Percentiles rank a stretch among this genome's conserved stretches.
Conservation (phyloP, 1,140 invertebrate species). For the Adoxophyes honmai region DNA sequence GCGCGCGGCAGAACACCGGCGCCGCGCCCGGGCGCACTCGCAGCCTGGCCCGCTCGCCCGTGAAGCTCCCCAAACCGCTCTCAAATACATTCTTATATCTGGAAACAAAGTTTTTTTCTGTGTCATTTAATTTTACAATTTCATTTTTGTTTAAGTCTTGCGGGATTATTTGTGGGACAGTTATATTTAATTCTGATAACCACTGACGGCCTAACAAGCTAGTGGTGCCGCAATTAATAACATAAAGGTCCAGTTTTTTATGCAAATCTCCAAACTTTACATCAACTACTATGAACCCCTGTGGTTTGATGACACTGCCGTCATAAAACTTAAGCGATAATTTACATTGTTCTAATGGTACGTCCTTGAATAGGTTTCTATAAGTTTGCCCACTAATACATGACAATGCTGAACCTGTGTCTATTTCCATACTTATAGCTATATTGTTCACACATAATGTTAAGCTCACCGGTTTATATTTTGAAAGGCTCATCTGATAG, state of each 20-base stretch:
- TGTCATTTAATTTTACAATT: neutral
- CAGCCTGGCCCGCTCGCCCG: constrained; percentile 16
- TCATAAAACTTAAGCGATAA: constrained; percentile 1
- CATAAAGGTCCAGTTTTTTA: constrained; percentile 23
- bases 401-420: constrained; percentile 1
- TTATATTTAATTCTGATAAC: constrained; percentile 18
- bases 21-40: constrained; percentile 11
- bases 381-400: constrained; percentile 1
- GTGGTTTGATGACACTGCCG: neutral
- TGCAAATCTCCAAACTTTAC: neutral
- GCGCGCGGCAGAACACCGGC: constrained; percentile 23
- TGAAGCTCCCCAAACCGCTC: constrained; percentile 17
- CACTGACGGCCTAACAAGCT: constrained; percentile 19
- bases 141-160: neutral
- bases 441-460: neutral
- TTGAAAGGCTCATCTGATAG: neutral
- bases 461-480: constrained; percentile 8
- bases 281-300: neutral
- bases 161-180: neutral
- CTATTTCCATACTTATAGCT: neutral
- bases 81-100: constrained; percentile 20
- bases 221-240: constrained; percentile 28
- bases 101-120: neutral
- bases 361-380: neutral
- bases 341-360: neutral